Percentiles rank a stretch among this genome's conserved stretches.
These are phyloP conservation scores for Catocala sponsa DNA, from an alignment of 2,888 invertebrate species.

Conservation along the genomic window DNA sequence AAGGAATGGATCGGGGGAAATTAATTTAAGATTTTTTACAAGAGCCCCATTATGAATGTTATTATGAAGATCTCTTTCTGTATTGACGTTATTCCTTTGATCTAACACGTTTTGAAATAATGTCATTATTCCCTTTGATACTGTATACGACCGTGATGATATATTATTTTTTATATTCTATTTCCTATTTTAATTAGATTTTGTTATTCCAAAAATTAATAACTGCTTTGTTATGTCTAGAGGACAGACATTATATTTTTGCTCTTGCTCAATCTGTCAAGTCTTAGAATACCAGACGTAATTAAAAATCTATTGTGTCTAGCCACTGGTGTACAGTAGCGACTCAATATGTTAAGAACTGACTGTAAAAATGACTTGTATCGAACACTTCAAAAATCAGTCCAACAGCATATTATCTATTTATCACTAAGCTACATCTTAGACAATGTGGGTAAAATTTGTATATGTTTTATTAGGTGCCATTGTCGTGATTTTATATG, in stretches of 20 bases:
- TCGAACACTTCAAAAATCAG: too few species aligned
- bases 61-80: constrained; percentile 59
- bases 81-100: constrained; percentile 80
- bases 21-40: constrained; percentile 77
- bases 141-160: constrained; percentile 60
- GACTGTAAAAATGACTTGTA: too few species aligned
- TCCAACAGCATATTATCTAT: too few species aligned
- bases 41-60: constrained; percentile 56
- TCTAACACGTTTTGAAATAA: constrained; percentile 71
- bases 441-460: too few species aligned
- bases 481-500: too few species aligned
- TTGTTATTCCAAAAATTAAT: constrained; percentile 39
- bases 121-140: constrained; percentile 80
- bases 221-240: constrained; percentile 16
- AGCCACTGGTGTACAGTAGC: too few species aligned
- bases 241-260: constrained; percentile 7
- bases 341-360: too few species aligned
- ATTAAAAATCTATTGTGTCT: too few species aligned
- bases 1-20: constrained; percentile 76
- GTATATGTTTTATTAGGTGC: too few species aligned
- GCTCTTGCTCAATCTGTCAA: too few species aligned
- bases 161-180: constrained; percentile 53
- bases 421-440: too few species aligned
- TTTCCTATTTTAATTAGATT: constrained; percentile 53
- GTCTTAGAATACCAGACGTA: too few species aligned